Conservation (phyloP, 2,888 invertebrate genomes). For the Cepaea hortensis region DNA sequence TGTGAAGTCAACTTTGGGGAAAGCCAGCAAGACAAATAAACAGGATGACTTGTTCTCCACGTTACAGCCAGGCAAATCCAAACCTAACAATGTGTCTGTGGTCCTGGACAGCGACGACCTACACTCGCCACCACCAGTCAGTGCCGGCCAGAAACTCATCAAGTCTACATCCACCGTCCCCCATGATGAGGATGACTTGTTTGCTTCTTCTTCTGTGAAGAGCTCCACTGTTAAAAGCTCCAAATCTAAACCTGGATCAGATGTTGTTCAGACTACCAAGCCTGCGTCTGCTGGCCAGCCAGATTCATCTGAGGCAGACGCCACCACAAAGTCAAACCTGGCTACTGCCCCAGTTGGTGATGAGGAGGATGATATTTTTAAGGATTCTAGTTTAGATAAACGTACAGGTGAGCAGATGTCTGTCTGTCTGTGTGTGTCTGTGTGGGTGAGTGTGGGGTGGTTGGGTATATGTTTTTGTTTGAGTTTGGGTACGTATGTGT, state of each 20-base stretch:
- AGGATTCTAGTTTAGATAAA: conserved; percentile 30
- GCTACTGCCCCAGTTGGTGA: conserved; percentile 26
- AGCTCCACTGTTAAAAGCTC: not conserved
- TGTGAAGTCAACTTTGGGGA: not conserved
- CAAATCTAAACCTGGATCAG: not conserved
- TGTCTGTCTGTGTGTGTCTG: not conserved
- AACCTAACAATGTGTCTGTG: conserved; percentile 27
- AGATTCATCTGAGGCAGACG: conserved; percentile 43
- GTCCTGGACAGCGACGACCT: conserved; percentile 37
- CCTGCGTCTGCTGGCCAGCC: conserved; percentile 47
- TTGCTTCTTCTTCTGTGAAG: conserved; percentile 57
- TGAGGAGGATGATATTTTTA: conserved; percentile 59
- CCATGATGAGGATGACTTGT: conserved; percentile 54
- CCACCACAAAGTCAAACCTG: conserved; percentile 43
- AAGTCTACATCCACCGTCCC: not conserved
- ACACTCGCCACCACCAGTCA: not conserved
- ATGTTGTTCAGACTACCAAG: conserved; percentile 38
- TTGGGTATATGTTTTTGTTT: no score
- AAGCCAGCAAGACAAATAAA: conserved; percentile 47
- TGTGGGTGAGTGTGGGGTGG: no score
- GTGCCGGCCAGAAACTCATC: not conserved
- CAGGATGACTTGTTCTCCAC: conserved; percentile 52
- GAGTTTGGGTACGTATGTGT: no score
- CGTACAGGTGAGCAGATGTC: conserved; percentile 30
- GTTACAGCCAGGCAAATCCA: conserved; percentile 51